These are phyloP conservation scores for Pollimyrus isidori DNA, from an alignment of 2,113 vertebrate genomes.

Conservation along the genomic window DNA sequence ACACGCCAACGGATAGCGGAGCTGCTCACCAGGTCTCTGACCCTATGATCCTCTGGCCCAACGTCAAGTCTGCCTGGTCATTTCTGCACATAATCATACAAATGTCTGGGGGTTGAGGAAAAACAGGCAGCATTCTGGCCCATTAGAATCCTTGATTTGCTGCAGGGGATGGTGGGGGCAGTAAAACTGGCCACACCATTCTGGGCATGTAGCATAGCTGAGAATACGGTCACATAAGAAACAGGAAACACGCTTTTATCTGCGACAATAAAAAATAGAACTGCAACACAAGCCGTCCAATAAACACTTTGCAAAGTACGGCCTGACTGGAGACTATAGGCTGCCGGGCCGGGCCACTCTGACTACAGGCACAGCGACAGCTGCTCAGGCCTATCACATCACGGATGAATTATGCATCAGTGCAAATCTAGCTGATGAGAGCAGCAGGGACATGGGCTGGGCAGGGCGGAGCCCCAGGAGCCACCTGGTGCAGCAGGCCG, in stretches of 20 bases:
- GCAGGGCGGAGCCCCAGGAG: neutral
- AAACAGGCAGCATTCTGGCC: neutral
- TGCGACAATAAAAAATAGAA: neutral
- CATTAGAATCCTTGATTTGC: neutral
- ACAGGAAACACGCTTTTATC: neutral
- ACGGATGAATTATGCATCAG: conserved; percentile 69
- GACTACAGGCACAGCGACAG: conserved; percentile 37
- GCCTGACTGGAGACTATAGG: neutral
- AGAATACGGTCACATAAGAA: neutral
- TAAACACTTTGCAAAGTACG: neutral
- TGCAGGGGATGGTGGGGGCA: neutral
- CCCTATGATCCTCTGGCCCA: neutral
- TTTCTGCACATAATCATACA: neutral
- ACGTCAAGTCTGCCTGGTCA: neutral
- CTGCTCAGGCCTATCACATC: conserved; percentile 46
- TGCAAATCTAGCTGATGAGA: conserved; percentile 49
- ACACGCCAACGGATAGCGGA: neutral
- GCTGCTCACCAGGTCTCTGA: neutral
- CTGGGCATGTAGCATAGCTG: neutral
- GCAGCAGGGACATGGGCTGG: neutral
- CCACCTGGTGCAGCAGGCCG: neutral
- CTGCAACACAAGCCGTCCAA: neutral
- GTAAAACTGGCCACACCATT: neutral
- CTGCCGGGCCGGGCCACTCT: conserved; percentile 42
- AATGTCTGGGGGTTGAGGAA: neutral